Evolutionary conservation across 2,888 invertebrate genomes (phyloP).

Genomic region (Unio delphinus): DNA sequence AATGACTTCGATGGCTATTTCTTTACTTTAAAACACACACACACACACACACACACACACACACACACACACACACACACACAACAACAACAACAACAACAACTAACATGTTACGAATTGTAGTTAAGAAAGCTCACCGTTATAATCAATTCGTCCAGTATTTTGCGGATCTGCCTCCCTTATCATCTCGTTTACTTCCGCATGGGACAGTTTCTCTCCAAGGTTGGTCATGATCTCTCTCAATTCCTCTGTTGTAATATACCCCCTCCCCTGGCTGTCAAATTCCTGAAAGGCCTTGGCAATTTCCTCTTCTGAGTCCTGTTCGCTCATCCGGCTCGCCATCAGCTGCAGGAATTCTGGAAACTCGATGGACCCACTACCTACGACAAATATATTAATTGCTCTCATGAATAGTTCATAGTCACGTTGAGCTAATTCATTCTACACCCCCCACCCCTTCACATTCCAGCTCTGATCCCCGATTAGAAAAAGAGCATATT

Average conservation of each 20-base stretch:
- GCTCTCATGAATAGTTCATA: too few species aligned
- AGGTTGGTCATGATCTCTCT: conserved; percentile 7
- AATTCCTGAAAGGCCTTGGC: background rate
- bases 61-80: too few species aligned
- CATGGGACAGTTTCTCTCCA: conserved; percentile 4
- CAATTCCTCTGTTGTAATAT: conserved; percentile 1
- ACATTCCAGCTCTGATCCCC: too few species aligned
- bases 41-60: too few species aligned
- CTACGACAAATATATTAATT: background rate
- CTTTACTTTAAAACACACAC: too few species aligned
- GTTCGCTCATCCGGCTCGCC: background rate
- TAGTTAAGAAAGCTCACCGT: background rate
- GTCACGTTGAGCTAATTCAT: too few species aligned
- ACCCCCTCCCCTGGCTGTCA: conserved; percentile 1
- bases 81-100: too few species aligned
- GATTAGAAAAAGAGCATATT: too few species aligned
- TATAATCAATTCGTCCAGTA: background rate
- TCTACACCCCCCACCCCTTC: too few species aligned
- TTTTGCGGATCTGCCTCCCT: conserved; percentile 1
- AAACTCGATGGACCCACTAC: conserved; percentile 1
- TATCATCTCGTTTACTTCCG: conserved; percentile 2
- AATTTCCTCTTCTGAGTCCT: background rate
- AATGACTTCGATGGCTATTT: too few species aligned
- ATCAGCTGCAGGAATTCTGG: background rate
- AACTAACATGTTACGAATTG: too few species aligned